phyloP scores from a whole-genome alignment of 2,888 invertebrate genomes.

The Panorpa germanica region DNA sequence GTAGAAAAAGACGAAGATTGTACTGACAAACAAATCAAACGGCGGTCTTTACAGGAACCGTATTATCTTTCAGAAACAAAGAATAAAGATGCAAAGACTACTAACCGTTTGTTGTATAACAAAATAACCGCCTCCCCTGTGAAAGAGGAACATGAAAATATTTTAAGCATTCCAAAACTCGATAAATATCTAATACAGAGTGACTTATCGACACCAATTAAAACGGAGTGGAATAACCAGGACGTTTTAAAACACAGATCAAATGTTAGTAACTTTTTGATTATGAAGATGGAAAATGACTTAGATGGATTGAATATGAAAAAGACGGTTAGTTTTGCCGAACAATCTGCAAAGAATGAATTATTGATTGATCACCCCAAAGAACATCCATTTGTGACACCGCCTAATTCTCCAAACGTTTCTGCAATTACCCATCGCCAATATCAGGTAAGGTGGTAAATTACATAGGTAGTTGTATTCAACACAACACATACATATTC shows the following conservation, averaged over 20 bases:
- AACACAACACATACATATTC: too few species aligned
- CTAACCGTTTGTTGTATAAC: too few species aligned
- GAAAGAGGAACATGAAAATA: conserved; percentile 23
- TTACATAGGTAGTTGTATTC: too few species aligned
- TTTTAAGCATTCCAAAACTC: conserved; percentile 43
- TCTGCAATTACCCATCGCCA: conserved; percentile 39
- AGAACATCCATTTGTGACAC: conserved; percentile 40
- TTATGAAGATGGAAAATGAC: conserved; percentile 50
- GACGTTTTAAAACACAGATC: conserved; percentile 49
- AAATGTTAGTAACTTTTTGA: conserved; percentile 50
- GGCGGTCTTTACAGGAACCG: conserved; percentile 59
- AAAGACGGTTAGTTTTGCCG: conserved; percentile 63
- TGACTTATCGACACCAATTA: conserved; percentile 46
- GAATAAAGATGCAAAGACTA: conserved; percentile 23
- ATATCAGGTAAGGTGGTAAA: conserved; percentile 39
- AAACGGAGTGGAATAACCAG: conserved; percentile 45
- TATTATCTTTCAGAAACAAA: conserved; percentile 37
- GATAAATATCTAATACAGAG: conserved; percentile 53
- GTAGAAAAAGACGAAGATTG: conserved; percentile 31
- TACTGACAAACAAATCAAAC: too few species aligned
- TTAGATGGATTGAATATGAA: conserved; percentile 40
- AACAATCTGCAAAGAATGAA: too few species aligned
- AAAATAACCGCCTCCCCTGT: conserved; percentile 30
- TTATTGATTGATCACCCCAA: too few species aligned
- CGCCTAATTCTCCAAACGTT: conserved; percentile 58